phyloP scores from a whole-genome alignment of 1,140 invertebrate genomes.

The Coelopa frigida region DNA sequence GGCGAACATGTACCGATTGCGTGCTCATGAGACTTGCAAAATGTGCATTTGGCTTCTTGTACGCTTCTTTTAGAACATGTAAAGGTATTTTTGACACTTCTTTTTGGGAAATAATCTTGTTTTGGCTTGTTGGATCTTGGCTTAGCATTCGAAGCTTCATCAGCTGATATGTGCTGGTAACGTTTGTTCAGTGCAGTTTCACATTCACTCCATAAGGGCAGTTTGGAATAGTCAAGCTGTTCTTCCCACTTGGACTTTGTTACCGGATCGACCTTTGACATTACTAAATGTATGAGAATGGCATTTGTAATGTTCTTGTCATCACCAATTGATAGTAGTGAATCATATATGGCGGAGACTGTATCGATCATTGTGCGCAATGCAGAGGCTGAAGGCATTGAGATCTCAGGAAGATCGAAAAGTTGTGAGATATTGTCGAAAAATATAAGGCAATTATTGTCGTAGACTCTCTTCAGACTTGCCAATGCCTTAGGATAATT shows the following conservation, averaged over 20 bases:
- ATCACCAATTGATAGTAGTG: constrained; percentile 9
- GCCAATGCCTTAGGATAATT: constrained; percentile 13
- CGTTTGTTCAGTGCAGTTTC: constrained; percentile 4
- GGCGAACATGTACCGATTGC: neutral
- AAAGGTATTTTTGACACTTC: neutral
- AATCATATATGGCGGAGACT: constrained; percentile 11
- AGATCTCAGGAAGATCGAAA: constrained; percentile 7
- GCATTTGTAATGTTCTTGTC: constrained; percentile 6
- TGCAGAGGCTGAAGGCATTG: neutral
- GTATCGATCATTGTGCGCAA: constrained; percentile 6
- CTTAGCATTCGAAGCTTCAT: constrained; percentile 7
- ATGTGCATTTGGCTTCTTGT: constrained; percentile 2
- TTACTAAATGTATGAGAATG: constrained; percentile 9
- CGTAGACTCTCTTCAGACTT: constrained; percentile 11
- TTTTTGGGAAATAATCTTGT: constrained; percentile 3
- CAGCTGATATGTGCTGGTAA: constrained; percentile 11
- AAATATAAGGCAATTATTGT: constrained; percentile 11
- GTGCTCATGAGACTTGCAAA: constrained; percentile 5
- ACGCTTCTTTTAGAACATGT: neutral
- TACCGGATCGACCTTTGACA: constrained; percentile 12
- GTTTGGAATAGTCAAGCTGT: constrained; percentile 7
- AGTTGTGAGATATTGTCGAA: constrained; percentile 1
- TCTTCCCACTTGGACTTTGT: constrained; percentile 12
- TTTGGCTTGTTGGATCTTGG: neutral
- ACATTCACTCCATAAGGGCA: constrained; percentile 10